phyloP scores from a whole-genome alignment of 2,888 invertebrate genomes.

The Leptopterna dolabrata region DNA sequence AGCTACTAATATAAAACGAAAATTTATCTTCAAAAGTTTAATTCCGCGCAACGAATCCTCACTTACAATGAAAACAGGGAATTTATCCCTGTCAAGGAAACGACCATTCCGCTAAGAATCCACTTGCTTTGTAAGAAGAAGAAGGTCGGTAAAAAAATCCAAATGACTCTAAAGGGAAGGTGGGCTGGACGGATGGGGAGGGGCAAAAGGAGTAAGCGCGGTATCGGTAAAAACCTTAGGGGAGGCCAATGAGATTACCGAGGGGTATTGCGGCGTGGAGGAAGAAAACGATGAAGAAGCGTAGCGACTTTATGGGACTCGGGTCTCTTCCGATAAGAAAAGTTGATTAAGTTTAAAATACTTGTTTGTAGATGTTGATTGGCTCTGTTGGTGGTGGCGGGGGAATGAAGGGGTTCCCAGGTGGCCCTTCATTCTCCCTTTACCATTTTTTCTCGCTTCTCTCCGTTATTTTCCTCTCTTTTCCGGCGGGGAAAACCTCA shows the following conservation, averaged over 20 bases:
- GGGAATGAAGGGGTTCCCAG: not conserved
- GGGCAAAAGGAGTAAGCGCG: not conserved
- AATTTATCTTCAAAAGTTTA: not conserved
- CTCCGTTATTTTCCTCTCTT: not conserved
- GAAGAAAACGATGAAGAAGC: slow-evolving; percentile 3
- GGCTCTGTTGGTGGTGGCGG: not conserved
- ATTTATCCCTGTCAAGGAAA: not conserved
- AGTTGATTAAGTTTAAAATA: slow-evolving; percentile 42
- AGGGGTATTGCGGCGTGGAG: not conserved
- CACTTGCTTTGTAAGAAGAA: not conserved
- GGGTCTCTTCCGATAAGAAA: slow-evolving; percentile 6
- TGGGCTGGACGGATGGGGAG: not conserved
- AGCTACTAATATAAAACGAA: not conserved
- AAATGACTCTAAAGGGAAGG: not conserved
- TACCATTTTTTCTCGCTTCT: not conserved
- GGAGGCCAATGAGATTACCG: not conserved
- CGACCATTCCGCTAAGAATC: not conserved
- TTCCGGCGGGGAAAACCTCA: not conserved
- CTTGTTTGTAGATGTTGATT: slow-evolving; percentile 42
- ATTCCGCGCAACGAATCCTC: not conserved
- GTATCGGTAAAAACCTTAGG: not conserved
- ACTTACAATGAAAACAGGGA: not conserved
- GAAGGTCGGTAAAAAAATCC: not conserved
- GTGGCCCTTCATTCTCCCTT: not conserved
- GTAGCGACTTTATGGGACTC: slow-evolving; percentile 27